Conservation (phyloP, 2,888 invertebrate genomes). For the Cremastobaeus sp. region DNA sequence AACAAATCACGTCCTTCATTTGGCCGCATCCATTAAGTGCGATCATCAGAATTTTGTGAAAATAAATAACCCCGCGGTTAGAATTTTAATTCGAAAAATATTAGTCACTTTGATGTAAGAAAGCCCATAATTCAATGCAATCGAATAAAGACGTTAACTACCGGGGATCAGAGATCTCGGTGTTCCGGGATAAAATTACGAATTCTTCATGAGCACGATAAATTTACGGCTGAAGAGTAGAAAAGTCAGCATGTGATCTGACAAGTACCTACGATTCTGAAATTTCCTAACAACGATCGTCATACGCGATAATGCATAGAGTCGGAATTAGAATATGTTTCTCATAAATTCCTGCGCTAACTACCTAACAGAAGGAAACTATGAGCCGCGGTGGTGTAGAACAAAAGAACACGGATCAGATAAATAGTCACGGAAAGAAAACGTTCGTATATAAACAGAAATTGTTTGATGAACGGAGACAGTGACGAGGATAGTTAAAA, state of each 20-base stretch:
- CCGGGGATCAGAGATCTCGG: conserved; percentile 18
- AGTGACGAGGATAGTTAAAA: conserved; percentile 21
- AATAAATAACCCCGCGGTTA: too few relatives aligned
- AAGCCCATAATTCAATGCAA: conserved; percentile 27
- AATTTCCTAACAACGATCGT: conserved; percentile 48
- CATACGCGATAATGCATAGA: conserved; percentile 37
- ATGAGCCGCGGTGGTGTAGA: conserved; percentile 8
- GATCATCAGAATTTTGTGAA: too few relatives aligned
- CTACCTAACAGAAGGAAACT: conserved; percentile 28
- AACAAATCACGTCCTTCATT: too few relatives aligned
- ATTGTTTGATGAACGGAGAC: conserved; percentile 8
- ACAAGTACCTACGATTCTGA: conserved; percentile 9
- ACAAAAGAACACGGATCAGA: conserved; percentile 38
- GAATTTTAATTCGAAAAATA: conserved; percentile 27
- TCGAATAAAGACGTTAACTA: conserved; percentile 46
- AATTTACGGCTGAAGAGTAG: conserved; percentile 33
- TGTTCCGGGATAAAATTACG: conserved; percentile 38
- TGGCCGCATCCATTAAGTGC: too few relatives aligned
- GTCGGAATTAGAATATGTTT: conserved; percentile 39
- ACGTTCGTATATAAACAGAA: conserved; percentile 28
- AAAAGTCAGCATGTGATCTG: conserved; percentile 43
- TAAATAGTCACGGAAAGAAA: conserved; percentile 32
- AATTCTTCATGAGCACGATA: conserved; percentile 33
- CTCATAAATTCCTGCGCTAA: conserved; percentile 37
- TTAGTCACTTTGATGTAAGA: conserved; percentile 9